phyloP scores from a whole-genome alignment of 2,797 vertebrate species.

The Lacerta viridis region DNA sequence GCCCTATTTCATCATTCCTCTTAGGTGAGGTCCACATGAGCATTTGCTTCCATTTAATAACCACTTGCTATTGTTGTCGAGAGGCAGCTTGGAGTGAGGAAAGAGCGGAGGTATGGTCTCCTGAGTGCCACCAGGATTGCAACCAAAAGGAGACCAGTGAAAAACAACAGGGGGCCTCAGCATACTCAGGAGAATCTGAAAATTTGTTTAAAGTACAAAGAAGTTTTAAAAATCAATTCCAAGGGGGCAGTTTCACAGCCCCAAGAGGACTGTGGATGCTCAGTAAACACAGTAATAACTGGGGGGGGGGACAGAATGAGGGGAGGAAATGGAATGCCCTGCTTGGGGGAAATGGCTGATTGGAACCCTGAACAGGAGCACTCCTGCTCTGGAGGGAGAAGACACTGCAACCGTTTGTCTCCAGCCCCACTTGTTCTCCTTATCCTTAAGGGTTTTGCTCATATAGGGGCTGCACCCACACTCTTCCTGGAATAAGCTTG shows the following conservation, averaged over 20 bases:
- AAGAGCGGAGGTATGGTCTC: background rate
- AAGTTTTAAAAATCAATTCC: background rate
- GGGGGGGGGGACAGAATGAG: background rate
- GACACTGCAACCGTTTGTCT: background rate
- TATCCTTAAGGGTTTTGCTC: background rate
- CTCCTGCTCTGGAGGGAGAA: background rate
- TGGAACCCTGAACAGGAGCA: background rate
- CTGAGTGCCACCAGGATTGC: background rate
- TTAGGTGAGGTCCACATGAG: background rate
- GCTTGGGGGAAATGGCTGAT: background rate
- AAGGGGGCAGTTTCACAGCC: background rate
- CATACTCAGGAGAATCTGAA: background rate
- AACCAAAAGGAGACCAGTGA: background rate
- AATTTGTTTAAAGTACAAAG: background rate
- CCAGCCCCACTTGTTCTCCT: background rate
- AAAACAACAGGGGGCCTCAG: background rate
- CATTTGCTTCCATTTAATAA: conserved; percentile 3
- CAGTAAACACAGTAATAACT: background rate
- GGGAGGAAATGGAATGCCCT: background rate
- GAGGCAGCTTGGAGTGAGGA: background rate
- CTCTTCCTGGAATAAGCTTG: background rate
- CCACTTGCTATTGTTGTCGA: background rate
- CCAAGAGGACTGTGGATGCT: background rate
- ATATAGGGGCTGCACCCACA: background rate
- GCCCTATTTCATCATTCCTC: background rate